Evolutionary conservation across 2,797 vertebrate species (phyloP).

Genomic region (Percopsis omiscomaycus): DNA sequence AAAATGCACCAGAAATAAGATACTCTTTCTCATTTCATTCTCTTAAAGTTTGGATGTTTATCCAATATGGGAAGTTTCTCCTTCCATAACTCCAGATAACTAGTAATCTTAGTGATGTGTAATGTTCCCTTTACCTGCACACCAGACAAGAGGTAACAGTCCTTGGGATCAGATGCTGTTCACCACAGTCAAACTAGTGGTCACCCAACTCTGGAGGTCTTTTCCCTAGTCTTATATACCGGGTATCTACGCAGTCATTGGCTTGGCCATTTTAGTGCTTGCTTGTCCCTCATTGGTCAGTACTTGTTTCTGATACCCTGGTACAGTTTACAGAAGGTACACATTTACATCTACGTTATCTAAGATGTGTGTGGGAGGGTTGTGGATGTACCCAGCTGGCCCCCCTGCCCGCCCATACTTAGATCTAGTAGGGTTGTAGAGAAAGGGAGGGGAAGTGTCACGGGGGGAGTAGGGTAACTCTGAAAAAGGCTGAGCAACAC

Average conservation of each 20-base stretch:
- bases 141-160: constrained; percentile 81
- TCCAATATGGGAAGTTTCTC: neutral
- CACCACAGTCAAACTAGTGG: constrained; percentile 81
- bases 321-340: constrained; percentile 70
- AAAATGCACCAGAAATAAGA: neutral
- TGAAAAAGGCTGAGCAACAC: constrained; percentile 65
- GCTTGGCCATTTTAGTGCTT: constrained; percentile 70
- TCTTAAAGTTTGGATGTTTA: constrained; percentile 15
- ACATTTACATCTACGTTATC: constrained; percentile 71
- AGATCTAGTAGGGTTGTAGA: constrained; percentile 51
- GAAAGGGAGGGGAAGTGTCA: constrained; percentile 12
- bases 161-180: constrained; percentile 84
- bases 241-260: constrained; percentile 59
- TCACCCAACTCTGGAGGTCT: constrained; percentile 73
- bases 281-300: constrained; percentile 71
- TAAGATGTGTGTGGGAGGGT: constrained; percentile 47
- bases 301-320: constrained; percentile 54
- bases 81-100: constrained; percentile 22
- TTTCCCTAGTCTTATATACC: constrained; percentile 75
- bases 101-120: constrained; percentile 14
- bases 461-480: constrained; percentile 20
- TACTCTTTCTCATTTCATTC: neutral
- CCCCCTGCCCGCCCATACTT: constrained; percentile 66
- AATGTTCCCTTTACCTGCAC: constrained; percentile 75
- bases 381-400: constrained; percentile 57